Conservation (phyloP, 1,140 invertebrate species). For the Euwallacea fornicatus region DNA sequence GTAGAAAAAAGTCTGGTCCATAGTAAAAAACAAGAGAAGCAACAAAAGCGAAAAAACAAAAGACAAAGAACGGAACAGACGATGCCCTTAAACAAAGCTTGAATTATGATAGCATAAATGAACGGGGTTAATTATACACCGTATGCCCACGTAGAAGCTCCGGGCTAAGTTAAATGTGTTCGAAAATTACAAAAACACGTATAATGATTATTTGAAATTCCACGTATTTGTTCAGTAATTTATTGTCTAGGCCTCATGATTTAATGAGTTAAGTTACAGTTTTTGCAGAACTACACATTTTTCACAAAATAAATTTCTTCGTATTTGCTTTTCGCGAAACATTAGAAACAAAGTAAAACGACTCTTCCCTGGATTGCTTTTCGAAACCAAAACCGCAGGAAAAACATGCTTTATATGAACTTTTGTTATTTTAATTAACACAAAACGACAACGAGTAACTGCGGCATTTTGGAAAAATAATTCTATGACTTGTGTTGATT, state of each 20-base stretch:
- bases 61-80: background rate
- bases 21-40: background rate
- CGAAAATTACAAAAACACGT: slow-evolving; percentile 1
- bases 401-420: too few species aligned
- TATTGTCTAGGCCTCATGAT: too few species aligned
- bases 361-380: background rate
- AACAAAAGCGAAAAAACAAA: background rate
- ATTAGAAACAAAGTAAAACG: background rate
- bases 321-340: slow-evolving; percentile 1
- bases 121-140: slow-evolving; percentile 3
- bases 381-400: background rate
- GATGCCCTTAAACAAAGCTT: background rate
- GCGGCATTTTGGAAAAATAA: background rate
- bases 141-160: background rate
- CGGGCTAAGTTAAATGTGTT: background rate
- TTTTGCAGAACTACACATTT: too few species aligned
- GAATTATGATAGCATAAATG: slow-evolving; percentile 1
- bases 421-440: slow-evolving; percentile 3
- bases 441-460: background rate
- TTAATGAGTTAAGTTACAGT: too few species aligned
- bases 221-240: too few species aligned
- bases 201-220: too few species aligned
- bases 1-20: too few species aligned
- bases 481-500: slow-evolving; percentile 3
- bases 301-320: background rate